phyloP scores from a whole-genome alignment of 2,113 vertebrate species.

The Leucosticte australis region DNA sequence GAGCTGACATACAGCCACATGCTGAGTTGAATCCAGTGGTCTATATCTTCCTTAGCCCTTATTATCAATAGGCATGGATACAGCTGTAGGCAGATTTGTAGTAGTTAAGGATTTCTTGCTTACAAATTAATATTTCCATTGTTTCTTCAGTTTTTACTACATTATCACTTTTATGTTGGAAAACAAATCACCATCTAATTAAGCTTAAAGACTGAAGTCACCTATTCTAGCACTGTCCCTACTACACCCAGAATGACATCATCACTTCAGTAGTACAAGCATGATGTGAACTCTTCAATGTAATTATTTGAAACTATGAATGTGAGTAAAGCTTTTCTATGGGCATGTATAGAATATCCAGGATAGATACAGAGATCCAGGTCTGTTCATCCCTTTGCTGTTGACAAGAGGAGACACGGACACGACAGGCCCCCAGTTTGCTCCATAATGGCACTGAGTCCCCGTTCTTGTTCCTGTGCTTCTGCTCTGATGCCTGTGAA shows the following conservation, averaged over 20 bases:
- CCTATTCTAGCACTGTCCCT: not conserved
- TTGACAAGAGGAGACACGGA: rapidly evolving
- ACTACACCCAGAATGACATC: not conserved
- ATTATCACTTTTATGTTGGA: not conserved
- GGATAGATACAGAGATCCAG: not conserved
- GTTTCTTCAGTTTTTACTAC: not conserved
- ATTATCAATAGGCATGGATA: not conserved
- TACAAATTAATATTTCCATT: not conserved
- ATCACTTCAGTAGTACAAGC: not conserved
- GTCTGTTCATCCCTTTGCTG: not conserved
- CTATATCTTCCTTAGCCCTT: not conserved
- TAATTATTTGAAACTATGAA: not conserved
- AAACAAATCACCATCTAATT: not conserved
- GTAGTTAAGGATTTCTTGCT: not conserved
- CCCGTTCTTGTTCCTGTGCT: rapidly evolving
- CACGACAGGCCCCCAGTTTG: not conserved
- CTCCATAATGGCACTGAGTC: rapidly evolving
- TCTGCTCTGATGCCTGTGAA: not conserved
- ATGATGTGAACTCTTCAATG: not conserved
- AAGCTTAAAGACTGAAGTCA: not conserved
- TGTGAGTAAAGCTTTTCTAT: not conserved
- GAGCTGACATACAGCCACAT: not conserved
- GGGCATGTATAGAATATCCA: too few relatives aligned
- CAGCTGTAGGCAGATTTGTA: not conserved
- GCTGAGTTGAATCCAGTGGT: not conserved